These are phyloP conservation scores for Drosophila subsilvestris DNA, from an alignment of 2,888 invertebrate species.

Conservation along the genomic window DNA sequence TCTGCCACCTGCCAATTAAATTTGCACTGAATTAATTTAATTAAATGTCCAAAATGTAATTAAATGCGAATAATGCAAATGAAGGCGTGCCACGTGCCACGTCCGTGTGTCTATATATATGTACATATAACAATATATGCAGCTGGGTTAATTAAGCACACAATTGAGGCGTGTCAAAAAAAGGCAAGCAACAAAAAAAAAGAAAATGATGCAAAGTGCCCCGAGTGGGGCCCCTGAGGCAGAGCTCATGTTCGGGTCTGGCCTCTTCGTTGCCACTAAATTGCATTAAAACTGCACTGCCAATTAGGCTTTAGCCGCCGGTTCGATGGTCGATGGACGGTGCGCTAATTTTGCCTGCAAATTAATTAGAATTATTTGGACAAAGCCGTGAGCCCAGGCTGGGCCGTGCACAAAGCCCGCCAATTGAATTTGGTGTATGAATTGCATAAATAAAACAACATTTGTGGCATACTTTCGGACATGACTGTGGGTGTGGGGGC, in stretches of 20 bases:
- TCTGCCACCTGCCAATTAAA: constrained; percentile 60
- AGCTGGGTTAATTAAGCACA: constrained; percentile 78
- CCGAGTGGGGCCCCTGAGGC: not conserved
- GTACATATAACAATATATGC: constrained; percentile 57
- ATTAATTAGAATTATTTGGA: constrained; percentile 71
- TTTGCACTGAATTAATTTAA: constrained; percentile 75
- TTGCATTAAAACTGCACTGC: constrained; percentile 60
- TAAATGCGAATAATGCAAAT: constrained; percentile 71
- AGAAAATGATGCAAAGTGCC: not conserved
- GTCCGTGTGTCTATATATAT: not conserved
- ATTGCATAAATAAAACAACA: constrained; percentile 40
- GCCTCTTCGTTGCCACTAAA: constrained; percentile 44
- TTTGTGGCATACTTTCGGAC: constrained; percentile 34
- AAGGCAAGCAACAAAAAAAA: constrained; percentile 3
- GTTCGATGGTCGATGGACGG: constrained; percentile 50
- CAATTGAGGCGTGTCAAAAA: constrained; percentile 61
- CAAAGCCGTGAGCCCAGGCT: constrained; percentile 36
- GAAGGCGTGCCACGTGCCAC: constrained; percentile 60
- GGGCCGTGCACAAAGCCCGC: constrained; percentile 48
- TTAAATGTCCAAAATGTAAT: constrained; percentile 79
- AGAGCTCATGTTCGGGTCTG: not conserved
- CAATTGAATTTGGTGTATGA: constrained; percentile 63
- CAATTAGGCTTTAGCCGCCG: constrained; percentile 59
- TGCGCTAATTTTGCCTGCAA: constrained; percentile 59
- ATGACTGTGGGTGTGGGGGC: constrained; percentile 20